Percentiles rank a stretch among this genome's conserved stretches.
phyloP scores from a whole-genome alignment of 2,888 invertebrate species.

The Druceiella hillmani region DNA sequence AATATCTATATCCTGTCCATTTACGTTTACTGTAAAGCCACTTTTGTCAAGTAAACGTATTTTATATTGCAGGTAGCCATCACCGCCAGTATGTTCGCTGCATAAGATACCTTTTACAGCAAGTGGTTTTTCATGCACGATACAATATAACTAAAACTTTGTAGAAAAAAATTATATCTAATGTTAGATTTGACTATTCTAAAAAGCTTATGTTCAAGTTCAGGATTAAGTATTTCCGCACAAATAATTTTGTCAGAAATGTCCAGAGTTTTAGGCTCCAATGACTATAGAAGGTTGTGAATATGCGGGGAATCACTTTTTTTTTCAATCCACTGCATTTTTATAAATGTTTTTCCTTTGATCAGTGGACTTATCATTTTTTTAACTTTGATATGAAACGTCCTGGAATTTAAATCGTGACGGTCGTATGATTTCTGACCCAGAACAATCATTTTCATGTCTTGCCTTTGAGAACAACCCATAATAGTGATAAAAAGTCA shows the following conservation, averaged over 20 bases:
- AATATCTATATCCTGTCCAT: background rate
- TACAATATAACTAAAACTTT: background rate
- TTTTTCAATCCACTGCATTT: background rate
- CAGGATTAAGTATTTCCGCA: constrained; percentile 1
- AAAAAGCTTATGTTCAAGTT: background rate
- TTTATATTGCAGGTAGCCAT: background rate
- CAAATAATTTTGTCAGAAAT: background rate
- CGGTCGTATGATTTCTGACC: constrained; percentile 1
- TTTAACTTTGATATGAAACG: background rate
- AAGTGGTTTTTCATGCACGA: background rate
- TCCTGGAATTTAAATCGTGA: background rate
- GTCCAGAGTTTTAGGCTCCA: background rate
- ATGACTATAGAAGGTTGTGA: too few relatives aligned
- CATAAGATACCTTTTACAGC: background rate
- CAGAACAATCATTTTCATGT: background rate
- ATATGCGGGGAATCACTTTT: too few relatives aligned
- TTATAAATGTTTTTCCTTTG: background rate
- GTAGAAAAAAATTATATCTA: background rate
- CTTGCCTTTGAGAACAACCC: background rate
- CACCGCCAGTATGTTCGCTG: background rate
- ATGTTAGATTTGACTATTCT: background rate
- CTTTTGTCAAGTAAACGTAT: background rate
- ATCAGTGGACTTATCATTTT: background rate
- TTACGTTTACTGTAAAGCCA: background rate
- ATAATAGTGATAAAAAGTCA: background rate